Evolutionary conservation across 1,140 invertebrate genomes (phyloP), one percentile per base, ranked within the genome.

Genomic region (Diorhabda elongata): DNA sequence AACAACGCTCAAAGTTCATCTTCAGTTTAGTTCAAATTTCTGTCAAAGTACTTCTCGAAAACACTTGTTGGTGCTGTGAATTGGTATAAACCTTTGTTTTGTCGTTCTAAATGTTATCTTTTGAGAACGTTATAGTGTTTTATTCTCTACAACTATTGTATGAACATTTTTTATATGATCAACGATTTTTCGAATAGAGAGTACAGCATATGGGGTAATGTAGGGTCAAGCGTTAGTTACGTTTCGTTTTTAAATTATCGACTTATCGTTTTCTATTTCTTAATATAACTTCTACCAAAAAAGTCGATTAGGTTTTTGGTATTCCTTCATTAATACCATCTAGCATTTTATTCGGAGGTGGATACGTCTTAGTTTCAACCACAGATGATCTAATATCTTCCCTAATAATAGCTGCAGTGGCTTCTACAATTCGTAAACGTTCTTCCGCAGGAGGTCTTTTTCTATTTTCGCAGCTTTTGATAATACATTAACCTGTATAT

Each of bases 361-460:
- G 76, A 78, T 81, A 82, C 42, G 67, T 59, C 45, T 76, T 75
- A 8, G 71, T 75, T 26, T 26, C 26, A 76, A 77, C 69, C 42
- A 76, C 68, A 65, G 68, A 71, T 63, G 77, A 69, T 74, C 77
- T 66, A 58, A 81, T 80, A 65, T 81, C 79, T 76, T 79, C 76
- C 59, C 71, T 71, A 75, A 81, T 79, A 72, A 81, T 80, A 56
- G 71, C 77, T 47, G 74, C 78, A 52, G 79, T 78, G 73, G 77
- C 75, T 77, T 80, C 69, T 67, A 81, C 70, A 75, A 78, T 74
- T 42, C 73, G 64, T 56, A 75, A 63, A 58, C 74, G 58, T 71
- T 77, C 78, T 73, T 75, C 72, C 68, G 68, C 66, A 62, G 67
- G 52, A 74, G 62, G 71, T 56, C 5, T 62, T 69, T 74, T 73